These are phyloP conservation scores for Spheniscus mendiculus DNA, from an alignment of 2,113 vertebrate genomes.

Conservation along the genomic window DNA sequence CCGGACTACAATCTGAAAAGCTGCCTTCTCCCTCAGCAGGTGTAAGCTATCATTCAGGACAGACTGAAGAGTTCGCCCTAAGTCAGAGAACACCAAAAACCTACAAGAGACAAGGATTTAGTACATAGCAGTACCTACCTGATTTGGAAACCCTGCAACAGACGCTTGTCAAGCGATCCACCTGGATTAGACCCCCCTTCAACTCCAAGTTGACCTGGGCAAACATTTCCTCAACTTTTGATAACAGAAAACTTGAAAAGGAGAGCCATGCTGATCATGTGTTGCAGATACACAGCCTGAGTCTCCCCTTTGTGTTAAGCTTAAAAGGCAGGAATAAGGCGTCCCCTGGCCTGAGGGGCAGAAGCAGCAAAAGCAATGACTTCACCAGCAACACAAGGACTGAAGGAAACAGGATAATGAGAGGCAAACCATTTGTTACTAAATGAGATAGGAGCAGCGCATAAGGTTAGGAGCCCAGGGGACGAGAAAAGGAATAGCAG, in stretches of 20 bases:
- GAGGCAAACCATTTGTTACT: background rate
- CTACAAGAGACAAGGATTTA: conserved; percentile 64
- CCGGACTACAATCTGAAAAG: conserved; percentile 83
- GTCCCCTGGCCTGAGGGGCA: background rate
- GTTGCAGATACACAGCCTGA: background rate
- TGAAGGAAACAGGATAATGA: background rate
- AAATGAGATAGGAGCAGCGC: background rate
- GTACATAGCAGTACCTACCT: background rate
- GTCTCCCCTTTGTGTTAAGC: background rate
- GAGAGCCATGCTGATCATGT: background rate
- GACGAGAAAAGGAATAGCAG: background rate
- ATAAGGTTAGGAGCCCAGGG: background rate
- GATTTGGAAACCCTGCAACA: background rate
- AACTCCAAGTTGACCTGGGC: background rate
- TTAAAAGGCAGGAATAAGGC: background rate
- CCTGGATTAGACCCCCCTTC: background rate
- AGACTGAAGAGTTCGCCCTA: conserved; percentile 84
- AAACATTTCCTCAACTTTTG: background rate
- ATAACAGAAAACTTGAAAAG: background rate
- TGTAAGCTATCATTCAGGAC: conserved; percentile 69
- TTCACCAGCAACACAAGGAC: background rate
- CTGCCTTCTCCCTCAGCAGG: conserved; percentile 72
- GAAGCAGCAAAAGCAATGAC: background rate
- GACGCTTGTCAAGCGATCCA: background rate
- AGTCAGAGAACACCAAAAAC: conserved; percentile 88